A percentile compares a stretch with the other conserved stretches of the same genome.
These are phyloP conservation scores for Metopolophium dirhodum DNA, from an alignment of 1,140 invertebrate species.

Conservation along the genomic window DNA sequence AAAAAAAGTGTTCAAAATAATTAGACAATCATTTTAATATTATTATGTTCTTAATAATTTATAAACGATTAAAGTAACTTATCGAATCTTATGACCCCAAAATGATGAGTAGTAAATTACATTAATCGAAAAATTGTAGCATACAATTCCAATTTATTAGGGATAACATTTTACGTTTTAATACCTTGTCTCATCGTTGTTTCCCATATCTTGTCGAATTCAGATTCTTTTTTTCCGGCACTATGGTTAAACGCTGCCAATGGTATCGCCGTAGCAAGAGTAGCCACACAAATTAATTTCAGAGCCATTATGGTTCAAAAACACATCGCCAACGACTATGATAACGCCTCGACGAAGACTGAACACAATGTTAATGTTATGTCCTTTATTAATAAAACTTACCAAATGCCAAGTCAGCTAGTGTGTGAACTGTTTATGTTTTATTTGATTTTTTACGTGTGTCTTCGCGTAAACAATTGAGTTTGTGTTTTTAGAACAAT, in stretches of 20 bases:
- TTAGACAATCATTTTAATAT: too few relatives aligned
- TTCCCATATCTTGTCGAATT: background rate
- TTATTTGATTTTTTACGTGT: conserved; percentile 21
- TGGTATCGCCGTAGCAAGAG: background rate
- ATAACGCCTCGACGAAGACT: background rate
- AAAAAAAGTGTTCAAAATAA: too few relatives aligned
- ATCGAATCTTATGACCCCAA: background rate
- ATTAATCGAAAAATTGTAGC: background rate
- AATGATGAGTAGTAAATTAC: background rate
- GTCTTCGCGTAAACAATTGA: conserved; percentile 16
- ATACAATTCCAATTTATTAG: background rate
- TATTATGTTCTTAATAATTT: background rate
- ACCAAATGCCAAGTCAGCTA: conserved; percentile 26
- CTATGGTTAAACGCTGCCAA: background rate
- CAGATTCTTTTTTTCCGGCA: background rate
- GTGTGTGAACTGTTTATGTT: conserved; percentile 26
- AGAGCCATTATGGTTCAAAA: conserved; percentile 13
- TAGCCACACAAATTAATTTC: background rate
- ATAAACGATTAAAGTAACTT: background rate
- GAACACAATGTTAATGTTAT: background rate
- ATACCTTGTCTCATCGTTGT: background rate
- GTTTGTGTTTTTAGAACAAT: background rate
- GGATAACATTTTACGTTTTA: background rate
- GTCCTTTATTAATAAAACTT: conserved; percentile 39
- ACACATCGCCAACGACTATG: conserved; percentile 10